A percentile compares a stretch with the other conserved stretches of the same genome.
Conservation (phyloP, 2,113 vertebrate species). For the Lamprotornis superbus region DNA sequence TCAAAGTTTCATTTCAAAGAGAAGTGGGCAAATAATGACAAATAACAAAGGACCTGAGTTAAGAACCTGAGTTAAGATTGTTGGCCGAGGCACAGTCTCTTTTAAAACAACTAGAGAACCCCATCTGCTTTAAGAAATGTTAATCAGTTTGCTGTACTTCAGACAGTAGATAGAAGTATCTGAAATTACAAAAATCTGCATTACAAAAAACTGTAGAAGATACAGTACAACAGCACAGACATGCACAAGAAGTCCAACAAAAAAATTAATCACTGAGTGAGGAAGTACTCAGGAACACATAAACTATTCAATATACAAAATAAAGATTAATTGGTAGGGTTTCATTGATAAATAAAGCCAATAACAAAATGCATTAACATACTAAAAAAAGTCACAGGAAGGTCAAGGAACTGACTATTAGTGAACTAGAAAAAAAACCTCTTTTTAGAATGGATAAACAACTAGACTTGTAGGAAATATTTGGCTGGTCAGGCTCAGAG, state of each 20-base stretch:
- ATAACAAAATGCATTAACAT: neutral
- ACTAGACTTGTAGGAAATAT: neutral
- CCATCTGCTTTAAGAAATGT: neutral
- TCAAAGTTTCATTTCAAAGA: neutral
- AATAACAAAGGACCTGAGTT: neutral
- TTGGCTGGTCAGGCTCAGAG: neutral
- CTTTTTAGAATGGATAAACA: neutral
- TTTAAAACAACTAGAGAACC: neutral
- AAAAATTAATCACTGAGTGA: neutral
- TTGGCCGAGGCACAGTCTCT: neutral
- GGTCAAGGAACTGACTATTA: neutral
- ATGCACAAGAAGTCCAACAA: neutral
- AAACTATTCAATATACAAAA: neutral
- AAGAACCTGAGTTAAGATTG: neutral
- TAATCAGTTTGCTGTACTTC: neutral
- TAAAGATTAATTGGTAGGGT: neutral
- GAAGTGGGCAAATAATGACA: neutral
- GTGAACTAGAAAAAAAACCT: neutral
- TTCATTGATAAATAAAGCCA: neutral
- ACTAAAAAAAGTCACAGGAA: neutral
- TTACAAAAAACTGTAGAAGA: neutral
- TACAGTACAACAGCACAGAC: fast-evolving
- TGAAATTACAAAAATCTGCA: neutral
- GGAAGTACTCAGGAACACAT: neutral
- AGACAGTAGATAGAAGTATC: neutral